These are phyloP conservation scores for Rhamnusium bicolor DNA, from an alignment of 2,888 invertebrate species.

Conservation along the genomic window DNA sequence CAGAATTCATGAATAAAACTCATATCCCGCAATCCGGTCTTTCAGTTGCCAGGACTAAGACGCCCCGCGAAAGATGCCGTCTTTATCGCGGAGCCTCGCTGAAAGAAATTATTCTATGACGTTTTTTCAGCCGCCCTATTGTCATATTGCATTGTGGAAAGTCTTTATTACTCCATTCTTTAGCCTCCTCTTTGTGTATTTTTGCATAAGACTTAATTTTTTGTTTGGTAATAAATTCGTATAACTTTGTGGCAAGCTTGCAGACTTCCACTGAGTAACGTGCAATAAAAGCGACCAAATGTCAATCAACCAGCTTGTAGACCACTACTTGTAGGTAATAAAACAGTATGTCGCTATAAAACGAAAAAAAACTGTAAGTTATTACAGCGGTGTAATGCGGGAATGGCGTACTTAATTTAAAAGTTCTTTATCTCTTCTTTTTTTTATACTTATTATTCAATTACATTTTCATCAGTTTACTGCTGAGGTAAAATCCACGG, in stretches of 20 bases:
- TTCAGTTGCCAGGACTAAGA: conserved; percentile 47
- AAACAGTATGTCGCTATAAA: conserved; percentile 26
- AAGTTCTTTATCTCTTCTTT: not conserved
- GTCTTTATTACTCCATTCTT: conserved; percentile 54
- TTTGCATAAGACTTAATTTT: conserved; percentile 51
- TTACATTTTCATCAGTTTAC: conserved; percentile 1
- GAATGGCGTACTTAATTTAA: conserved; percentile 15
- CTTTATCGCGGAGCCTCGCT: conserved; percentile 48
- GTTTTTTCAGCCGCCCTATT: conserved; percentile 49
- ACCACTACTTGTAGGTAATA: conserved; percentile 28
- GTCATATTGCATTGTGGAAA: conserved; percentile 53
- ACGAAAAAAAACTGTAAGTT: conserved; percentile 19
- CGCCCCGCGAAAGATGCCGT: conserved; percentile 47
- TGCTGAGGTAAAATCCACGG: not conserved
- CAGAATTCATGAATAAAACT: conserved; percentile 65
- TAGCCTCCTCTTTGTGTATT: conserved; percentile 46
- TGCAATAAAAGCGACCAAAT: conserved; percentile 30
- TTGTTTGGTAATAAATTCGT: conserved; percentile 47
- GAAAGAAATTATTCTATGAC: conserved; percentile 50
- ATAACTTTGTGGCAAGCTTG: conserved; percentile 11
- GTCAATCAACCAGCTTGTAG: conserved; percentile 31
- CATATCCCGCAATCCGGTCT: conserved; percentile 51
- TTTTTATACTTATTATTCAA: conserved; percentile 20
- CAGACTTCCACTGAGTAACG: not conserved
- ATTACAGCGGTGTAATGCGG: conserved; percentile 7